Conservation (phyloP, 2,888 invertebrate species). For the Caradrina clavipalpis region DNA sequence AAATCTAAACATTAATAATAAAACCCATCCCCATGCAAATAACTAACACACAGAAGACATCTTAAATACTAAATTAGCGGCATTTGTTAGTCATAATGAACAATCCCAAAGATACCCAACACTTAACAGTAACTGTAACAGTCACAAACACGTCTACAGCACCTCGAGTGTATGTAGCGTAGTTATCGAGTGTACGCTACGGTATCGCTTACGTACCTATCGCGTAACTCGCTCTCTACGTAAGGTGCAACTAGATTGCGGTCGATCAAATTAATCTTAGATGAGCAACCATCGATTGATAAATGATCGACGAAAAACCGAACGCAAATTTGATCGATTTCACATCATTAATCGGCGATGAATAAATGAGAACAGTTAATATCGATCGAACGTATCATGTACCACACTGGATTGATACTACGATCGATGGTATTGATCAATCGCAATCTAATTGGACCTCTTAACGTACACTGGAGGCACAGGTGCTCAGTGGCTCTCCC, state of each 20-base stretch:
- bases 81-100: conserved; percentile 26
- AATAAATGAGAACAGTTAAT: neutral
- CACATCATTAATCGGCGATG: neutral
- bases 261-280: conserved; percentile 5
- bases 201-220: conserved; percentile 6
- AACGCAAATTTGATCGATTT: neutral
- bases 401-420: neutral
- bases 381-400: neutral
- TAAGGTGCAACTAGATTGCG: conserved; percentile 18
- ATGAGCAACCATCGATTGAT: neutral
- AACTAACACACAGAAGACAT: conserved; percentile 44
- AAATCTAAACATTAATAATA: conserved; percentile 39
- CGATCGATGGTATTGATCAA: conserved; percentile 1
- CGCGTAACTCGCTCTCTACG: conserved; percentile 17
- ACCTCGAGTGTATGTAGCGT: conserved; percentile 38
- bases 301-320: neutral
- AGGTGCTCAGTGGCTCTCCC: conserved; percentile 63
- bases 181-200: conserved; percentile 30
- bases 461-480: conserved; percentile 41
- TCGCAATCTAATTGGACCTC: conserved; percentile 9
- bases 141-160: conserved; percentile 61
- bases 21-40: conserved; percentile 52
- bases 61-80: conserved; percentile 46
- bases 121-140: conserved; percentile 47
- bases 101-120: conserved; percentile 39